Evolutionary conservation across 2,797 vertebrate species (phyloP).

Genomic region (Melopsittacus undulatus): DNA sequence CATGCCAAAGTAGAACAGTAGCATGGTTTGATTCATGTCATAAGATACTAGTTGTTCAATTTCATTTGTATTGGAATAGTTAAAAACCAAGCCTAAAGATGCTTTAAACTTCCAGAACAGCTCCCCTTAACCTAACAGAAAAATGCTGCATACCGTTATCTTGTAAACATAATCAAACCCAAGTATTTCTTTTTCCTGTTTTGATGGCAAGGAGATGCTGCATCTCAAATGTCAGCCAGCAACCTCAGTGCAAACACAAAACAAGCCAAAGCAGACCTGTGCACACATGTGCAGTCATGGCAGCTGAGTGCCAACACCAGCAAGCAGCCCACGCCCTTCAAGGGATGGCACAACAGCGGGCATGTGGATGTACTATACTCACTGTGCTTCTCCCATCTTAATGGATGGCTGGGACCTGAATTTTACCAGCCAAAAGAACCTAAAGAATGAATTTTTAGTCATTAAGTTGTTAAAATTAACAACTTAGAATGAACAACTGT

Average conservation of each 20-base stretch:
- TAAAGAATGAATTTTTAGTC: background rate
- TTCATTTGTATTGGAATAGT: background rate
- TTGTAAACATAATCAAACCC: background rate
- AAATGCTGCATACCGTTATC: background rate
- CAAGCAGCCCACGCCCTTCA: background rate
- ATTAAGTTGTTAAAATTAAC: background rate
- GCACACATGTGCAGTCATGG: background rate
- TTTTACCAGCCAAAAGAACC: background rate
- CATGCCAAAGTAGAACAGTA: background rate
- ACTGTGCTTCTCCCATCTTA: too few relatives aligned
- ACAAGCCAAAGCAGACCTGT: background rate
- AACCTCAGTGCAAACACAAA: background rate
- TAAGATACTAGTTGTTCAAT: background rate
- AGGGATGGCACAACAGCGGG: accelerated
- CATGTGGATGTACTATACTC: accelerated
- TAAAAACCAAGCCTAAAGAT: background rate
- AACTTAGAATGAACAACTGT: background rate
- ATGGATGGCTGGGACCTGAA: background rate
- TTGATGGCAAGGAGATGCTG: background rate
- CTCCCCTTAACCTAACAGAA: background rate
- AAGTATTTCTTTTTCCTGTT: background rate
- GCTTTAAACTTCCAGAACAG: background rate
- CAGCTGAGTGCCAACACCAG: background rate
- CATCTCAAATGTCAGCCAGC: background rate
- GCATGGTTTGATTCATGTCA: background rate